Percentiles rank a stretch among this genome's conserved stretches.
phyloP scores from a whole-genome alignment of 2,113 vertebrate genomes.

The Prinia subflava region DNA sequence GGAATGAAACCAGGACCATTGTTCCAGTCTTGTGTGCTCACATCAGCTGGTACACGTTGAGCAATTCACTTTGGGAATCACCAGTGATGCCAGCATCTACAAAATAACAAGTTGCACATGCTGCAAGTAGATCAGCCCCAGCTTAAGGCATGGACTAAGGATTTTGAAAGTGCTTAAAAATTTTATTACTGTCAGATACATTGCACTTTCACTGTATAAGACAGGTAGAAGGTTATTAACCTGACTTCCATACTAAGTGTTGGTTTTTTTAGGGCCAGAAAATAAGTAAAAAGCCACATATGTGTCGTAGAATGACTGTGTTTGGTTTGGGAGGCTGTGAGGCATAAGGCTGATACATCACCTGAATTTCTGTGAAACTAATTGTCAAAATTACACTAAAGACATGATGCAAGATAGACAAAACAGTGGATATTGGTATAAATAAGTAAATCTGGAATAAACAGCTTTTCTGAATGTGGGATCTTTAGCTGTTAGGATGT shows the following conservation, averaged over 20 bases:
- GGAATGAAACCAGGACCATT: background rate
- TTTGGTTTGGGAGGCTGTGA: background rate
- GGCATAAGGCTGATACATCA: background rate
- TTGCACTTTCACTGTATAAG: background rate
- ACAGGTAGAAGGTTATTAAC: background rate
- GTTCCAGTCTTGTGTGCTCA: background rate
- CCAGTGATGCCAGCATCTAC: background rate
- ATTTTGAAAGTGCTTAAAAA: background rate
- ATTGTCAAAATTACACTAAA: background rate
- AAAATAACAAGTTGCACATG: background rate
- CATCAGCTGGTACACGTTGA: background rate
- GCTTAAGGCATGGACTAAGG: background rate
- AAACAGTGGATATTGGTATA: background rate
- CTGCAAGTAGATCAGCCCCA: background rate
- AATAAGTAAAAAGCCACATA: background rate
- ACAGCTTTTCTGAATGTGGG: background rate
- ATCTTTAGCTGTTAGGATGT: background rate
- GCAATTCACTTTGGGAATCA: background rate
- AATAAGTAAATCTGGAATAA: background rate
- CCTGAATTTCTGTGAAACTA: background rate
- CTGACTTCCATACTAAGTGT: background rate
- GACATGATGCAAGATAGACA: background rate
- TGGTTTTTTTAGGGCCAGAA: background rate
- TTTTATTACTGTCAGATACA: background rate
- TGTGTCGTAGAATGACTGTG: background rate